Base-by-base conservation (phyloP, 2,113 vertebrate genomes). In the Ctenodactylus gundi region DNA sequence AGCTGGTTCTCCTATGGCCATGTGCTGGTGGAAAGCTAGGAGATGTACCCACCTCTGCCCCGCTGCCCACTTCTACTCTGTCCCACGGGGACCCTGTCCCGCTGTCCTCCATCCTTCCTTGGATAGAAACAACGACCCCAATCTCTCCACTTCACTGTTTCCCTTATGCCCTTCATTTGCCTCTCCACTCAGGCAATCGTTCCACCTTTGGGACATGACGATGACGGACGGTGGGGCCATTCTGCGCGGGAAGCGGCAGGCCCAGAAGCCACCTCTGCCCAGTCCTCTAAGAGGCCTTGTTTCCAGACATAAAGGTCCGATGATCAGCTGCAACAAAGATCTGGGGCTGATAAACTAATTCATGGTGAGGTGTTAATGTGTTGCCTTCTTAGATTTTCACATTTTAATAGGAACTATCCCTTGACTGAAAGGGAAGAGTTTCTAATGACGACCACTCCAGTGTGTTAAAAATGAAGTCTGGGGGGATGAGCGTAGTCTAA, bases 401-500 rank as follows among this genome's bases (percentile, higher is more conserved):
- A 73, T 92, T 88, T 94, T 95, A 93, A 88, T 57, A 68, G 89
- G 55, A 73, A 15, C 20, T 39, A 31, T 57, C 60, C 29, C 85
- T 85, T 88, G 77, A 62, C 29, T 18, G 65, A 73, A n/a, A 88
- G 83, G 73, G 92, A 80, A 55, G 85, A 9, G 53, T 93, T 94
- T 80, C 85, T 76, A 93, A 76, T 44, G 34, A 44, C 60, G 31
- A 4, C 39, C 0, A 9, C 92, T 70, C 60, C 55, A 13, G 84
- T 15, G 81, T 72, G 60, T 55, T 92, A 72, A 90, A 75, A 70
- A 65, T 31, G 77, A 92, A 58, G 44, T 68, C 27, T 51, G 36
- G 55, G 55, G 49, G 20, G 9, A 27, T 25, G 62, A 41, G 34
- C n/a, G n/a, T n/a, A n/a, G n/a, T n/a, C n/a, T n/a, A n/a, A n/a